Conservation (phyloP, 1,140 invertebrate genomes). For the Cydia splendana region DNA sequence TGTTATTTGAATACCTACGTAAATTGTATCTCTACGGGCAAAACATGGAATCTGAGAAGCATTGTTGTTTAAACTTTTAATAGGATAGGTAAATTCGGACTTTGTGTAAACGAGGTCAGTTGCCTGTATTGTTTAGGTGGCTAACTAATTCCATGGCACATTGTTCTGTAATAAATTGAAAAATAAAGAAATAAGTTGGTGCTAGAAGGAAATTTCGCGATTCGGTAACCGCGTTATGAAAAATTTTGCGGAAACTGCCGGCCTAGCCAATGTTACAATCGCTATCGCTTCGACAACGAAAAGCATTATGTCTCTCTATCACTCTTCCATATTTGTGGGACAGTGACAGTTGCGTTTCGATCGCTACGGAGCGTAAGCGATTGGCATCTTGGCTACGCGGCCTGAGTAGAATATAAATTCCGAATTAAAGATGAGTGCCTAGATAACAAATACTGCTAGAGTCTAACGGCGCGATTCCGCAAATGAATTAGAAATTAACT, state of each 20-base stretch:
- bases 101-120: background rate
- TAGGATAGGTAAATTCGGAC: constrained; percentile 13
- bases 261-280: too few species aligned
- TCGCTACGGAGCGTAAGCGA: too few species aligned
- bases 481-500: too few species aligned
- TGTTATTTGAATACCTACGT: background rate
- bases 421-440: too few species aligned
- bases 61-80: constrained; percentile 10
- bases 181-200: constrained; percentile 2
- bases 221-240: constrained; percentile 27
- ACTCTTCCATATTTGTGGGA: too few species aligned
- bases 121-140: background rate
- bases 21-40: constrained; percentile 8
- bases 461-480: too few species aligned
- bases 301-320: too few species aligned
- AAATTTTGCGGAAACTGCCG: constrained; percentile 33
- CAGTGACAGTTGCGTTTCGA: too few species aligned
- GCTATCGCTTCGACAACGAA: too few species aligned
- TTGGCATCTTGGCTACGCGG: too few species aligned
- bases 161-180: background rate
- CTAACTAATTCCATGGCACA: background rate
- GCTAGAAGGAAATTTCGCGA: background rate
- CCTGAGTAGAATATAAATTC: too few species aligned
- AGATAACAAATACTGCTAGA: too few species aligned
- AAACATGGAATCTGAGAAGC: background rate